Percentiles rank a stretch among this genome's conserved stretches.
phyloP scores from a whole-genome alignment of 1,140 invertebrate species.

The Pachyrhynchus sulphureomaculatus region DNA sequence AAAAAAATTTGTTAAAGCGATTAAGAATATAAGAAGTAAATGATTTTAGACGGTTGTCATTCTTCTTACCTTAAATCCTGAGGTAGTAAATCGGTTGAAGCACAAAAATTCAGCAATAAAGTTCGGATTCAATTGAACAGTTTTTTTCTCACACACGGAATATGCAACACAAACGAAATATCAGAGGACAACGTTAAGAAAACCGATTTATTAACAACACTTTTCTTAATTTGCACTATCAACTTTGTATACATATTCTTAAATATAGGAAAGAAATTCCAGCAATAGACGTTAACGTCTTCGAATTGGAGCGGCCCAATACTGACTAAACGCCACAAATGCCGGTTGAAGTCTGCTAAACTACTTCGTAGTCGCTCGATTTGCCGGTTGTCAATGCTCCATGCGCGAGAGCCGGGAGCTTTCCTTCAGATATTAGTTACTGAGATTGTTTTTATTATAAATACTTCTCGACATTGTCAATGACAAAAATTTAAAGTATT shows the following conservation, averaged over 20 bases:
- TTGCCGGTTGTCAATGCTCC: slow-evolving; percentile 8
- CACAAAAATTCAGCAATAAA: slow-evolving; percentile 11
- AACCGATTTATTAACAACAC: slow-evolving; percentile 46
- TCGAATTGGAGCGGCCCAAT: slow-evolving; percentile 29
- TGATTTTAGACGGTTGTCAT: neutral
- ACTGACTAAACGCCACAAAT: slow-evolving; percentile 27
- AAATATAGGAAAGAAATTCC: slow-evolving; percentile 33
- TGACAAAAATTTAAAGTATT: neutral
- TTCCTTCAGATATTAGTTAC: no score
- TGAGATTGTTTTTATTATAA: slow-evolving; percentile 1
- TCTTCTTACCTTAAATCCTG: slow-evolving; percentile 36
- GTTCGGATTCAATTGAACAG: slow-evolving; percentile 40
- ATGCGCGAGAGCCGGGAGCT: slow-evolving; percentile 8
- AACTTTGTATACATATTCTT: slow-evolving; percentile 52
- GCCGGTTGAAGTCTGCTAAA: slow-evolving; percentile 10
- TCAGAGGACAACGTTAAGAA: slow-evolving; percentile 41
- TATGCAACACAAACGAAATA: slow-evolving; percentile 47
- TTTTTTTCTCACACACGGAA: slow-evolving; percentile 52
- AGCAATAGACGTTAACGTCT: slow-evolving; percentile 28
- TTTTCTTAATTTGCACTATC: slow-evolving; percentile 48
- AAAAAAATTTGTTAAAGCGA: no score
- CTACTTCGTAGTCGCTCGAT: slow-evolving; percentile 1
- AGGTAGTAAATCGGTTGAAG: slow-evolving; percentile 44
- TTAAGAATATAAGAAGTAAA: no score
- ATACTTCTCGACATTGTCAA: slow-evolving; percentile 5